These are phyloP conservation scores for Pachyuromys duprasi DNA, from an alignment of 2,797 vertebrate species.

Conservation along the genomic window DNA sequence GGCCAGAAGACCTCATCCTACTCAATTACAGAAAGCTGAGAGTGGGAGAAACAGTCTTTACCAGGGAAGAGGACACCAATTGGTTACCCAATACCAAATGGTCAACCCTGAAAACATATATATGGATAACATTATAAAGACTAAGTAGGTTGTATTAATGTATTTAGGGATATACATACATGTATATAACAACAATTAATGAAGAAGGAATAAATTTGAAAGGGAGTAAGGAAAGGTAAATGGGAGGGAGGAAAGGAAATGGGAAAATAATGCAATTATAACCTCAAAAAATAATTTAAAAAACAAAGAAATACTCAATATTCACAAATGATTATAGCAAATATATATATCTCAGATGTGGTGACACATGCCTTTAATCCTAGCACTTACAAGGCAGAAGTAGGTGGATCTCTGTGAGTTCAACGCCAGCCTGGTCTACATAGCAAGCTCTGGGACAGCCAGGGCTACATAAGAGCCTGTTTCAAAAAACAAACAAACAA, in stretches of 20 bases:
- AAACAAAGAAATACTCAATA: background rate
- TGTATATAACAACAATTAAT: background rate
- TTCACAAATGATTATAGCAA: background rate
- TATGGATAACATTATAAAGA: background rate
- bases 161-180: background rate
- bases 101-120: background rate
- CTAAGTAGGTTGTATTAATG: background rate
- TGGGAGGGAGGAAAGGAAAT: background rate
- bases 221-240: background rate
- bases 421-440: background rate
- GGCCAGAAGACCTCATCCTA: background rate
- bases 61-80: background rate
- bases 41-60: background rate
- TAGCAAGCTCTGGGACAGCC: background rate
- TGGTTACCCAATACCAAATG: background rate
- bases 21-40: background rate
- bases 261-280: background rate
- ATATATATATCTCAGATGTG: too few relatives aligned
- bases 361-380: background rate
- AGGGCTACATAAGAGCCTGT: background rate
- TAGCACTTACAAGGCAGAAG: background rate
- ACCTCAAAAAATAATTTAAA: background rate
- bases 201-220: background rate
- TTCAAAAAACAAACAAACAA: background rate
- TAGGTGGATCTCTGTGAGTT: background rate